Base-by-base conservation (phyloP, 2,888 invertebrate species). In the Sarcophaga caerulescens region DNA sequence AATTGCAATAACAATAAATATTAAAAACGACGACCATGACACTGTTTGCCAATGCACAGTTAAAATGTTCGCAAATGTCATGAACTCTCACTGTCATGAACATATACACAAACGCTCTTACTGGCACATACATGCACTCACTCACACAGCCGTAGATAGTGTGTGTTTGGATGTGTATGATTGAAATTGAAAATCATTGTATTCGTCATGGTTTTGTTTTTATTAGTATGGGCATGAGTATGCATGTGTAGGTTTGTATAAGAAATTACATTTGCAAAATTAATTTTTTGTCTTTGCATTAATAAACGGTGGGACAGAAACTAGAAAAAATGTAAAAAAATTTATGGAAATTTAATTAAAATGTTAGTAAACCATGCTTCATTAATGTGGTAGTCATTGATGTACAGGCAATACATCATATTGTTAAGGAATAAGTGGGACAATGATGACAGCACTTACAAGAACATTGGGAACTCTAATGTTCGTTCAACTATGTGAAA, bases 61-160 rank as follows among this genome's bases (percentile, higher is more conserved):
- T 52, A 35, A 66, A 60, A 44, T 81, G 71, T 75, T 62, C 47
- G 44, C 78, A 82, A 82, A 85, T 85, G 85, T 81, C 81, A 85
- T 69, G 85, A 85, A 65, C 81, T 81, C 78, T 71, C 75, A 82
- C 35, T 74, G 71, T 11, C 85, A 81, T 23, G 17, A 14, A 65
- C 19, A 63, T 23, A 52, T 17, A 52, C 52, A 17, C 5, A 14
- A 1, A 52, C 3, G 52, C 52, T 52, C 17, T 1, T 14, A 52
- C 12, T 14, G 52, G 17, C 52, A 14, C 3, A 14, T 5, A 3
- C 80, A 76, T 52, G 57, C 21, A 57, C 65, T 52, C 47, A 62
- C 59, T n/a, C 17, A 52, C 4, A 68, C 21, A 44, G 19, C 17
- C 8, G 47, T 44, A 57, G 17, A 44, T 60, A 73, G 44, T 17